Evolutionary conservation across 1,140 invertebrate species (phyloP), one percentile per base, ranked within the genome.

Genomic region (Drosophila hydei): DNA sequence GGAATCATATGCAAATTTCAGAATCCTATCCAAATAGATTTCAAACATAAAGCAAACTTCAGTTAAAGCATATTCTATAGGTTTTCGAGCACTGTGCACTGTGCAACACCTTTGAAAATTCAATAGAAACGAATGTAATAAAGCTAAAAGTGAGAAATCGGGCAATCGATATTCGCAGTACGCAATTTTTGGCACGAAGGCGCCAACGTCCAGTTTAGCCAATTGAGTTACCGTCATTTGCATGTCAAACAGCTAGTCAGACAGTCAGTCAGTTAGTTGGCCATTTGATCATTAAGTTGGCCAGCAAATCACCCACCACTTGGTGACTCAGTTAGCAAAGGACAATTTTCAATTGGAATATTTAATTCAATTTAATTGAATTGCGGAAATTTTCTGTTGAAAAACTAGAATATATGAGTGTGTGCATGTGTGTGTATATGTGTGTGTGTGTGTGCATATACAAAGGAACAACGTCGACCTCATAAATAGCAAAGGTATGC

Each of bases 311-410:
- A 5, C 36, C 30, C 27, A 30, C 7, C 27, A 8, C 9, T 30
- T 55, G 52, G 50, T 47, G n/a, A 33, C 16, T 55, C 25, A 40
- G 33, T 43, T 16, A n/a, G 45, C 21, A 58, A 14, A 27, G 61
- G 36, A 23, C 69, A 59, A 3, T 47, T 65, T 59, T 67, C 52
- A 58, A 65, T 72, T 23, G 54, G 67, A 70, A 55, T 42, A 27
- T 71, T 43, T 71, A 65, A 72, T 65, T 72, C 36, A 72, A 58
- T 72, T 70, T 65, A 65, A 72, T 65, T 72, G 52, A 72, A 58
- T 72, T 70, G 59, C 50, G 55, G 30, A 62, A 69, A 61, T 27
- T 38, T 51, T 40, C 12, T n/a, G 19, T 14, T 25, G 4, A 71
- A 71, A 63, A 38, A n/a, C 7, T 6, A 33, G 7, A 1, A 8